Evolutionary conservation across 2,888 invertebrate species (phyloP).

Genomic region (Oegoconia quadripuncta): DNA sequence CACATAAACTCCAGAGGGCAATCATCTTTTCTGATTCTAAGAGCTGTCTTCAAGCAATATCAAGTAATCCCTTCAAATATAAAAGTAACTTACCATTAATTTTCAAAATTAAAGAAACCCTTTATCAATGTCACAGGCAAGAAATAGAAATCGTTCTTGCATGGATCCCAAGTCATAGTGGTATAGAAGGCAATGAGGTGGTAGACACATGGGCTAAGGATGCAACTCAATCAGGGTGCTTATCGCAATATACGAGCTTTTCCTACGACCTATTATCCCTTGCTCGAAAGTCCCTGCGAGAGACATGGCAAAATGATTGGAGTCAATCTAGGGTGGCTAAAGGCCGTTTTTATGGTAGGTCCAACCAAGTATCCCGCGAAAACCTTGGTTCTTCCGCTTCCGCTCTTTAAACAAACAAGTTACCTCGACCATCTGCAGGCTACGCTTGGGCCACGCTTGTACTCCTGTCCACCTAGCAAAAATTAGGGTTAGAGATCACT

Average conservation of each 20-base stretch:
- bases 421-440: too few relatives aligned
- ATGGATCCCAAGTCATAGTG: constrained; percentile 1
- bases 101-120: neutral
- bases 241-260: neutral
- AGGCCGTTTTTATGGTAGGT: neutral
- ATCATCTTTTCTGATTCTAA: constrained; percentile 10
- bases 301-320: too few relatives aligned
- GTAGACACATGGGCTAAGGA: neutral
- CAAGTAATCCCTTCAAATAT: neutral
- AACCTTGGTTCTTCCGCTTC: constrained; percentile 15
- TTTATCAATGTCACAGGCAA: neutral
- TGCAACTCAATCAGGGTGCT: neutral
- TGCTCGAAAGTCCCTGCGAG: neutral
- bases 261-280: neutral
- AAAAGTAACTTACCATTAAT: neutral
- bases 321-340: neutral
- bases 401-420: too few relatives aligned
- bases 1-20: constrained; percentile 3
- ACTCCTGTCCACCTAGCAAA: too few relatives aligned
- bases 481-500: too few relatives aligned
- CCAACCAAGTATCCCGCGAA: neutral
- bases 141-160: neutral
- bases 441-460: too few relatives aligned
- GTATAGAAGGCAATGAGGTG: neutral
- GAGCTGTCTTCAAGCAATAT: constrained; percentile 6